Percentiles rank a stretch among this genome's conserved stretches.
phyloP scores from a whole-genome alignment of 2,888 invertebrate species.

The Atherix ibis region DNA sequence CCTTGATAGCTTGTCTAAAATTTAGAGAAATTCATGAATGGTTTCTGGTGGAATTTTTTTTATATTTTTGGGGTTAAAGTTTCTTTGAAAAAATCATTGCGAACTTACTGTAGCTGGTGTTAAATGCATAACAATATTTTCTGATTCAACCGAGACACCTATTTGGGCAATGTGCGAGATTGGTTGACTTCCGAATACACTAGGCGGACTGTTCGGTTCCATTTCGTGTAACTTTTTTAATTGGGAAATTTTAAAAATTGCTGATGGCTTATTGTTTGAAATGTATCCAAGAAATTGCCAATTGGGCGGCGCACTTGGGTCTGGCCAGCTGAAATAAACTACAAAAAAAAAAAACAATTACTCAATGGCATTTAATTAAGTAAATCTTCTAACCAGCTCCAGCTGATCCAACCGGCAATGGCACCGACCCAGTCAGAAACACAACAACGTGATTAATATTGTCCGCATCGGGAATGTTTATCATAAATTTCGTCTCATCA shows the following conservation, averaged over 20 bases:
- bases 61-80: background rate
- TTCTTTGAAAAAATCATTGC: background rate
- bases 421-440: slow-evolving; percentile 74
- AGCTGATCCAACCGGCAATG: slow-evolving; percentile 69
- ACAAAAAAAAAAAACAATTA: slow-evolving; percentile 8
- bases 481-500: slow-evolving; percentile 68
- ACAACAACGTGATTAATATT: slow-evolving; percentile 85
- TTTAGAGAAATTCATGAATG: slow-evolving; percentile 3
- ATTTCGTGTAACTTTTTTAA: slow-evolving; percentile 63
- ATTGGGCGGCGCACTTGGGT: slow-evolving; percentile 68
- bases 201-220: slow-evolving; percentile 33
- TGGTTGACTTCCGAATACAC: slow-evolving; percentile 59
- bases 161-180: slow-evolving; percentile 87
- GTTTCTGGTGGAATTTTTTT: background rate
- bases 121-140: slow-evolving; percentile 34
- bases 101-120: slow-evolving; percentile 33
- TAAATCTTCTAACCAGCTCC: slow-evolving; percentile 47
- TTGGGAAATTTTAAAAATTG: slow-evolving; percentile 87
- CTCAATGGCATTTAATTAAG: background rate
- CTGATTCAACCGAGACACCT: slow-evolving; percentile 78
- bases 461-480: slow-evolving; percentile 80
- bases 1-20: slow-evolving; percentile 31
- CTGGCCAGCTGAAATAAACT: slow-evolving; percentile 93
- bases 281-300: slow-evolving; percentile 92
- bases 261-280: slow-evolving; percentile 89